Evolutionary conservation across 2,888 invertebrate genomes (phyloP).

Genomic region (Blera fallax): DNA sequence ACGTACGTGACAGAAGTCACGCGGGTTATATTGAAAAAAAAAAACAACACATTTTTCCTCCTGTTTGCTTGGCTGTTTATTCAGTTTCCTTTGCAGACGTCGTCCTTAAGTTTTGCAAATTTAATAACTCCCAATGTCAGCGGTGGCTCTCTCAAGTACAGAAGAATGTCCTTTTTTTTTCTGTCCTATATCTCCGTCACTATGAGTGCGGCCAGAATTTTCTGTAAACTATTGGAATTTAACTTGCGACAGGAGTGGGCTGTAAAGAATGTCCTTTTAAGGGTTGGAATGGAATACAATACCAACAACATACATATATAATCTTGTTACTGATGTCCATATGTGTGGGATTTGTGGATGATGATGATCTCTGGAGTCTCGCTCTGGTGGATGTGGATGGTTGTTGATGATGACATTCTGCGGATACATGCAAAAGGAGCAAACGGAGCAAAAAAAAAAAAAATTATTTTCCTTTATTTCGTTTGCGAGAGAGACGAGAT

Average conservation of each 20-base stretch:
- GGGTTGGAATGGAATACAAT: background rate
- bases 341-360: conserved; percentile 28
- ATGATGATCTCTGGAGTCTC: conserved; percentile 55
- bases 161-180: conserved; percentile 40
- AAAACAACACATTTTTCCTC: conserved; percentile 34
- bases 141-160: background rate
- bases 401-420: conserved; percentile 69
- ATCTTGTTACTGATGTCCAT: conserved; percentile 55
- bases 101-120: conserved; percentile 60
- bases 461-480: conserved; percentile 37
- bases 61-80: background rate
- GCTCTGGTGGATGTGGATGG: conserved; percentile 11
- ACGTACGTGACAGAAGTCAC: conserved; percentile 63
- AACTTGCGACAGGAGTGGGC: conserved; percentile 43
- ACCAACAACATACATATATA: conserved; percentile 8
- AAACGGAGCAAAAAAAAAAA: background rate
- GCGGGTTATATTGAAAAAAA: conserved; percentile 54
- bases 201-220: conserved; percentile 2
- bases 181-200: conserved; percentile 23
- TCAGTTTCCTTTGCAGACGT: conserved; percentile 13
- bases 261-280: conserved; percentile 42
- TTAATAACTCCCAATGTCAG: conserved; percentile 66
- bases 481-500: conserved; percentile 60
- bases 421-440: conserved; percentile 52
- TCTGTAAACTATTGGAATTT: conserved; percentile 52